phyloP scores from a whole-genome alignment of 2,888 invertebrate species.

The Aporophyla lueneburgensis region DNA sequence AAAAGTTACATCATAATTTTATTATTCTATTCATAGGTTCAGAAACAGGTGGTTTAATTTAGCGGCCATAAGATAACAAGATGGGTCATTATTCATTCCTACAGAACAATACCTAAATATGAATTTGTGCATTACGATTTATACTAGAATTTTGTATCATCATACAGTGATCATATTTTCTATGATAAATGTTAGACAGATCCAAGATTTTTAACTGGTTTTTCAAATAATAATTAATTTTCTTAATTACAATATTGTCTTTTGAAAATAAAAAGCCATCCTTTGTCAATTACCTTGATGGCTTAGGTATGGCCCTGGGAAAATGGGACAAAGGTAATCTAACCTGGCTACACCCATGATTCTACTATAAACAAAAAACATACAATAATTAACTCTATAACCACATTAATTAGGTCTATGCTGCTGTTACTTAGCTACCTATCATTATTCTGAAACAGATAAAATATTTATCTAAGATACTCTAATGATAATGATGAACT shows the following conservation, averaged over 20 bases:
- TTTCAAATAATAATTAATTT: not conserved
- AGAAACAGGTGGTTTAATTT: not conserved
- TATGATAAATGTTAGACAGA: not conserved
- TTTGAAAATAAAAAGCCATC: slow-evolving; percentile 14
- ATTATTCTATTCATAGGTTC: not conserved
- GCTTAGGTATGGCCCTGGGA: slow-evolving; percentile 18
- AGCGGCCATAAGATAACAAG: not conserved
- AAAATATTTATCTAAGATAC: slow-evolving; percentile 60
- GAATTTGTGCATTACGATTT: slow-evolving; percentile 12
- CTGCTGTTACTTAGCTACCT: slow-evolving; percentile 62
- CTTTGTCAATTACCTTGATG: slow-evolving; percentile 14
- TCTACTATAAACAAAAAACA: slow-evolving; percentile 22
- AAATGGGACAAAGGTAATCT: slow-evolving; percentile 44
- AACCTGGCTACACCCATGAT: slow-evolving; percentile 39
- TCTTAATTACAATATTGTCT: slow-evolving; percentile 8
- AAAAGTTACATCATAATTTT: not conserved
- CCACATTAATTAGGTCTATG: slow-evolving; percentile 41
- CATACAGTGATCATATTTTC: not conserved
- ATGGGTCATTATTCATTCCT: not conserved
- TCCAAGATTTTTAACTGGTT: not conserved
- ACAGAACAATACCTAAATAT: not conserved
- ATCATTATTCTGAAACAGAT: slow-evolving; percentile 54
- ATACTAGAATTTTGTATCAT: not conserved
- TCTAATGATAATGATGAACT: slow-evolving; percentile 51
- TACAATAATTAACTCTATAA: slow-evolving; percentile 46